Base-by-base conservation (phyloP, 2,797 vertebrate species). In the Labeo calbasu region DNA sequence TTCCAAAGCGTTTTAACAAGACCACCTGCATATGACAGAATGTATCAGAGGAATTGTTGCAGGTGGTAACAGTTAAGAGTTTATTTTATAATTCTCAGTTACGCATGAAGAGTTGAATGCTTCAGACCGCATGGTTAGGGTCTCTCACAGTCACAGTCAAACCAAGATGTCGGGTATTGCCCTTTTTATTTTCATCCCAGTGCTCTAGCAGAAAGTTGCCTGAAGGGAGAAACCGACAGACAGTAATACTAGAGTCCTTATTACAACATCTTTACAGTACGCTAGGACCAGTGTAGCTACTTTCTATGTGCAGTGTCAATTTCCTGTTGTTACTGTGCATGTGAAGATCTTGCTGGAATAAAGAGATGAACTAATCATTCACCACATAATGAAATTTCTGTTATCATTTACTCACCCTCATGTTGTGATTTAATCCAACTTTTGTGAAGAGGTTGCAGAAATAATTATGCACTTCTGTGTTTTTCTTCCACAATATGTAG, bases 201-300 rank as follows among this genome's bases (percentile, higher is more conserved):
- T 93, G 93, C 90, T 98, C 95, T 77, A 97, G 82, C 91, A 96
- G 93, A 91, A 98, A 97, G 86, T 92, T 90, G 2, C 95, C 97
- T 99, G 43, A 77, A 86, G 53, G 46, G 21, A 79, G 4, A 84
- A 51, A 28, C 48, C 11, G 68, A 43, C 36, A 77, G 3, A 19
- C 3, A n/a, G 1, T 43, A 6, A 13, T 66, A 32, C 7, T 61
- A 11, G 23, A 48, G n/a, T 32, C 40, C 21, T 25, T 61, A 61
- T 40, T 25, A 61, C 17, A 75, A n/a, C 6, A 36, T 32, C 7
- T 79, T 51, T 50, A 66, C 43, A 21, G 23, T 32, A 65, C 5
- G 17, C 50, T 21, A 21, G 11, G 17, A n/a, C 11, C 9, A 50
- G 48, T 51, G 65, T 12, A 70, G 4, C 50, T 77, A 68, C 53